Evolutionary conservation across 2,797 vertebrate species (phyloP).

Genomic region (Cetoscarus ocellatus): DNA sequence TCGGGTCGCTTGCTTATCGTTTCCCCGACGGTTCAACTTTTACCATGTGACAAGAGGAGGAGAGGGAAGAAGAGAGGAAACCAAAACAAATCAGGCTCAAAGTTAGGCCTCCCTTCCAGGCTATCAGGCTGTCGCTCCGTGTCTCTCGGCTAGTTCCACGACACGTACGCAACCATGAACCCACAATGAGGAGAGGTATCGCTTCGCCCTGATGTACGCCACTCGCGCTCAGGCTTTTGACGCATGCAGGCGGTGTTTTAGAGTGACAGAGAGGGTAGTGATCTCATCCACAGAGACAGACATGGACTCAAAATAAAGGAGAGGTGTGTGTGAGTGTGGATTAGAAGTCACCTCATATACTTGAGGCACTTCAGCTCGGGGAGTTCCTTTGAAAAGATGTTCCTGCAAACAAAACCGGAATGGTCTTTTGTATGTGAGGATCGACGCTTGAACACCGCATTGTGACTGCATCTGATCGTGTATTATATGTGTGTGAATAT

Average conservation of each 20-base stretch:
- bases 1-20: conserved; percentile 73
- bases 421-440: conserved; percentile 16
- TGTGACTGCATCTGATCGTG: conserved; percentile 2
- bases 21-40: conserved; percentile 70
- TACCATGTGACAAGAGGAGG: conserved; percentile 77
- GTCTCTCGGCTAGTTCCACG: conserved; percentile 57
- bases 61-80: conserved; percentile 49
- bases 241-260: conserved; percentile 50
- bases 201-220: conserved; percentile 58
- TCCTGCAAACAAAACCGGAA: conserved; percentile 22
- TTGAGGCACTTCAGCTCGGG: conserved; percentile 37
- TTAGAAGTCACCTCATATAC: conserved; percentile 38
- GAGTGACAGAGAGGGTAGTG: conserved; percentile 61
- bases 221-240: conserved; percentile 51
- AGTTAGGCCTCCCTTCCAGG: conserved; percentile 51
- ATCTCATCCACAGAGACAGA: conserved; percentile 75
- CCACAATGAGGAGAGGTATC: conserved; percentile 73
- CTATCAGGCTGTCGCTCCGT: conserved; percentile 72
- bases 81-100: conserved; percentile 80
- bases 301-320: conserved; percentile 44
- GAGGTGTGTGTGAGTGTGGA: conserved; percentile 21
- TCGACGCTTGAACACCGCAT: neutral
- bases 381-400: conserved; percentile 15
- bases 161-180: conserved; percentile 68
- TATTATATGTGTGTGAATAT: conserved; percentile 42